Base-by-base conservation (phyloP, 2,797 vertebrate genomes). In the Falco cherrug region DNA sequence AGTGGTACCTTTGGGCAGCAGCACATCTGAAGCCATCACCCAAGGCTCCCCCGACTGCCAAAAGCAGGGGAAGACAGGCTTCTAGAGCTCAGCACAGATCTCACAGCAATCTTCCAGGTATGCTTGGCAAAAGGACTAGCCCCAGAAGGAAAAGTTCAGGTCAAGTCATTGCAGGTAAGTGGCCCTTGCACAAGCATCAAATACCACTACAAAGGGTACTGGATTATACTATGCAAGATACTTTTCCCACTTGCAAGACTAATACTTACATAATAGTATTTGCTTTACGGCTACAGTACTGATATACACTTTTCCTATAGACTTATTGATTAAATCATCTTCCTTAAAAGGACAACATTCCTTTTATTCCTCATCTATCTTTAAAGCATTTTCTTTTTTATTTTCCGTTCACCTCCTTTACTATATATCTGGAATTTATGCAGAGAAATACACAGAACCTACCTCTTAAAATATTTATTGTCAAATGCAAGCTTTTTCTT, bases 191-290 rank as follows among this genome's bases (percentile, higher is more conserved):
- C 39, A 48, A 48, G 31, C 28, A 53, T 18, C 24, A 39, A 39
- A 28, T 50, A 68, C 11, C 26, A 73, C 25, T 21, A 48, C 1
- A 0, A 51, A 43, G 24, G 59, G 8, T 24, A 53, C 20, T 0
- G 0, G 20, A n/a, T 53, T 53, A 73, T 33, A 39, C 33, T 31
- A 25, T 7, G 14, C 16, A 28, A 47, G 12, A 47, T 13, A 53
- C 9, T 63, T 48, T 19, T 71, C 28, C 48, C 33, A 33, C 20
- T 28, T 54, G 21, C 20, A 80, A 87, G 41, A 70, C 37, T 63
- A 77, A 69, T 53, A 41, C 33, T 73, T 57, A 56, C 91, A 57
- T 71, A 88, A 45, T 1, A 83, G 16, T 28, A 51, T 64, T 83
- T 65, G 51, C 19, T 60, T 79, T 45, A 79, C 9, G 29, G 63